Evolutionary conservation across 2,113 vertebrate species (phyloP), one percentile per base, ranked within the genome.

Genomic region (Origma solitaria): DNA sequence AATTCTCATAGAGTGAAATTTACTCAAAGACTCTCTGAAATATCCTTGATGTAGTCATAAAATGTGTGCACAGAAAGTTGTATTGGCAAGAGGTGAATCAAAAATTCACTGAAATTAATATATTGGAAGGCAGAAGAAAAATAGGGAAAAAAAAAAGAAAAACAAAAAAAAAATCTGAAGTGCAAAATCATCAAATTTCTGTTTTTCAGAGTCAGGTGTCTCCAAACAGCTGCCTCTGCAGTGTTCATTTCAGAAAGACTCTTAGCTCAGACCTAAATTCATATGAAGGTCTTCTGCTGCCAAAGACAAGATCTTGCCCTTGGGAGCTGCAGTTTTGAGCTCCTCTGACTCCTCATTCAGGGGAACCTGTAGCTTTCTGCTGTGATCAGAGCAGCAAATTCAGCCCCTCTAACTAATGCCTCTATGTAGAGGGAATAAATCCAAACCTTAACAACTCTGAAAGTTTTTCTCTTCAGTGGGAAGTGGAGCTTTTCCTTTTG

Each of bases 1-100:
- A 90, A 76, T 82, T 94, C 49, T 93, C 57, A 49, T 62, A 33
- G 50, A 81, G 7, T 82, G 35, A 86, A 76, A 86, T 60, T 16
- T 82, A n/a, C 54, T 93, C 66, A 54, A 93, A 82, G 13, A 12
- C 25, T 87, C 33, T 82, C 73, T 82, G 70, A 93, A 88, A 86
- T 79, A 65, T 66, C 50, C 62, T 94, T 88, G 53, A 82, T 86
- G 18, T 15, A 68, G 22, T 82, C 50, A 65, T 61, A 76, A 85
- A 96, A 49, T 64, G 8, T 44, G 17, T 89, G 40, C 53, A 82
- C 22, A 61, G 49, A 87, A 90, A n/a, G 42, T 60, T 76, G 53
- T 30, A 69, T 15, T 16, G 30, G 18, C 23, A 73, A 73, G 33
- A 72, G n/a, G 10, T 37, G 33, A 86, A 86, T 38, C 1, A 77